Evolutionary conservation across 2,113 vertebrate species (phyloP), one percentile per base, ranked within the genome.

Genomic region (Oriolus oriolus): DNA sequence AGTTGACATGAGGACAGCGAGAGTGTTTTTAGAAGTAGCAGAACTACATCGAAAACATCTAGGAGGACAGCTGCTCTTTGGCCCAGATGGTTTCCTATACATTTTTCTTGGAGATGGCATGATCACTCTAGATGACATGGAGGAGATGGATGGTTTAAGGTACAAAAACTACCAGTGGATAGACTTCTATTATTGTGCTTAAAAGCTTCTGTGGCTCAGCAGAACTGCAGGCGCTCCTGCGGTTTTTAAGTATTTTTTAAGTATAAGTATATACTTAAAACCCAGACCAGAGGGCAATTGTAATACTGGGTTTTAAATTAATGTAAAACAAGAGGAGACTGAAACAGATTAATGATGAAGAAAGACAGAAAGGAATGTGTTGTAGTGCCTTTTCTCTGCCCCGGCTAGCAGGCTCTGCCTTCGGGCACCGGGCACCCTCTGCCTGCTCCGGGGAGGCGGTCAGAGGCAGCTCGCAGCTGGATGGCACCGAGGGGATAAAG

Each of bases 141-240:
- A 99, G 92, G 99, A 99, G 93, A 99, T 99, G 99, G 99, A 99
- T 35, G 99, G 99, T 60, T 98, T 99, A 93, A 99, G 99, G 99
- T 99, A 98, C 97, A 97, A 77, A 90, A 84, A 23, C 63, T 75
- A 73, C 27, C 57, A 53, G 4, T 52, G 47, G 11, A 18, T 16
- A 78, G 23, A 15, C 19, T 68, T 33, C 42, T 66, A 7, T 45
- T 80, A 45, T 56, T 80, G 9, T 41, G 35, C 49, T 66, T 56
- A 63, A 49, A 89, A 60, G 26, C 26, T 16, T 91, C 66, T 65
- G 52, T 60, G 77, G 49, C 65, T 91, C 45, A 68, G 57, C 37
- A 71, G 77, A 79, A 60, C 3, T 82, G 70, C 41, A 87, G 78
- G 19, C 80, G 66, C 30, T 93, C 23, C 27, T 41, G 31, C 3